Conservation (phyloP, 2,113 vertebrate genomes). For the Alaudala cheleensis region DNA sequence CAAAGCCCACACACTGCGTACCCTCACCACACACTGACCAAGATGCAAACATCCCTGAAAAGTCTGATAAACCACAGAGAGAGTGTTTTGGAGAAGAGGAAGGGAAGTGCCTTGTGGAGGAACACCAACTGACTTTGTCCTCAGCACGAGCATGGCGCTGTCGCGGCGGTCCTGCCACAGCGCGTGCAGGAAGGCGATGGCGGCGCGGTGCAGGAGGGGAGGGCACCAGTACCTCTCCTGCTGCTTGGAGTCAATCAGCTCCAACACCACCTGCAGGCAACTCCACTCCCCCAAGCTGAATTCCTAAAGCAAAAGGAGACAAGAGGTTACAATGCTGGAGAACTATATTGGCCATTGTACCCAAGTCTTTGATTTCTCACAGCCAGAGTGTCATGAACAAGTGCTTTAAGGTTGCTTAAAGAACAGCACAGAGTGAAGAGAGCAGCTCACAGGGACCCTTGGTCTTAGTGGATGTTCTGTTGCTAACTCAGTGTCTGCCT, state of each 20-base stretch:
- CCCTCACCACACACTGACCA: background rate
- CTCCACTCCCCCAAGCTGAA: constrained; percentile 94
- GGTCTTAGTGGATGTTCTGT: background rate
- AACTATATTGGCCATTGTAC: background rate
- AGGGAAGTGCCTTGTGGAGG: background rate
- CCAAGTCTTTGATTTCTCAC: background rate
- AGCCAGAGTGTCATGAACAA: background rate
- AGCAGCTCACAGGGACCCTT: background rate
- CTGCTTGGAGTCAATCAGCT: constrained; percentile 89
- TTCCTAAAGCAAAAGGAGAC: constrained; percentile 75
- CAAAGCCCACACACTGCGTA: background rate
- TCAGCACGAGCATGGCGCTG: constrained; percentile 92
- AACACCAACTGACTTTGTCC: constrained; percentile 83
- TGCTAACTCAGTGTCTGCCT: background rate
- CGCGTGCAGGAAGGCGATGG: constrained; percentile 92
- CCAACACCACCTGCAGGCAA: constrained; percentile 91
- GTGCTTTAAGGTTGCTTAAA: background rate
- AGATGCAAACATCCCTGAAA: background rate
- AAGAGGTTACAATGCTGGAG: background rate
- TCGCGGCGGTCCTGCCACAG: constrained; percentile 97
- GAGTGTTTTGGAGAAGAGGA: background rate
- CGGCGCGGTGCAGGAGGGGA: constrained; percentile 88
- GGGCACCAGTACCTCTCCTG: constrained; percentile 94
- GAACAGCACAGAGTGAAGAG: background rate
- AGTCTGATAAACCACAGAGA: background rate